Evolutionary conservation across 2,797 vertebrate genomes (phyloP).

Genomic region (Cyprinella venusta): DNA sequence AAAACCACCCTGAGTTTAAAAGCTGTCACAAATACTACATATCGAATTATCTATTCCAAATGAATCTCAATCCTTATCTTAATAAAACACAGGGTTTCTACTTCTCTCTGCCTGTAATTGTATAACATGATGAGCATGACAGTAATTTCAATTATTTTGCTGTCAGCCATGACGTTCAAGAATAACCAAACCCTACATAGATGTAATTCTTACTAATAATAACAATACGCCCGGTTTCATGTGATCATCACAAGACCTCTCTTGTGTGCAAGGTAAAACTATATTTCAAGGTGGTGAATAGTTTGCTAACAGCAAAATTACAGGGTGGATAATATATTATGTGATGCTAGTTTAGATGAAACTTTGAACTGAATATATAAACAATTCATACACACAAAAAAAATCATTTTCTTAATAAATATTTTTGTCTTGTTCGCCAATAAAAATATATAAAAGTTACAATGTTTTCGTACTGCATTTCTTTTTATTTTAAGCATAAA

Average conservation of each 20-base stretch:
- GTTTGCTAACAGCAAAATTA: conserved; percentile 1
- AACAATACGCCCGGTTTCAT: neutral
- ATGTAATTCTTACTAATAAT: neutral
- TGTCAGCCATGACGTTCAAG: neutral
- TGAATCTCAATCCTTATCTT: neutral
- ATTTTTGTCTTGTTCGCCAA: neutral
- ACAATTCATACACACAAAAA: neutral
- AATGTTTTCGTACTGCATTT: neutral
- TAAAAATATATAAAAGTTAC: neutral
- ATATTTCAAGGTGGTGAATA: neutral
- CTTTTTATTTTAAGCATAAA: neutral
- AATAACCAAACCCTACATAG: neutral
- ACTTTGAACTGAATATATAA: neutral
- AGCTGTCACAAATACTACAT: neutral
- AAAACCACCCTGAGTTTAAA: neutral
- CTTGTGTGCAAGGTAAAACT: neutral
- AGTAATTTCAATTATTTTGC: conserved; percentile 15
- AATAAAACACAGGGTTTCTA: neutral
- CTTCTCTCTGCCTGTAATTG: neutral
- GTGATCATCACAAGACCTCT: neutral
- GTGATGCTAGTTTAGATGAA: neutral
- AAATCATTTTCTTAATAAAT: neutral
- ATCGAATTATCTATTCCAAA: no score
- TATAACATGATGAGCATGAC: neutral
- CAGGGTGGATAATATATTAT: neutral